Conservation (phyloP, 2,797 vertebrate genomes). For the Xiphorhynchus erythropygius region DNA sequence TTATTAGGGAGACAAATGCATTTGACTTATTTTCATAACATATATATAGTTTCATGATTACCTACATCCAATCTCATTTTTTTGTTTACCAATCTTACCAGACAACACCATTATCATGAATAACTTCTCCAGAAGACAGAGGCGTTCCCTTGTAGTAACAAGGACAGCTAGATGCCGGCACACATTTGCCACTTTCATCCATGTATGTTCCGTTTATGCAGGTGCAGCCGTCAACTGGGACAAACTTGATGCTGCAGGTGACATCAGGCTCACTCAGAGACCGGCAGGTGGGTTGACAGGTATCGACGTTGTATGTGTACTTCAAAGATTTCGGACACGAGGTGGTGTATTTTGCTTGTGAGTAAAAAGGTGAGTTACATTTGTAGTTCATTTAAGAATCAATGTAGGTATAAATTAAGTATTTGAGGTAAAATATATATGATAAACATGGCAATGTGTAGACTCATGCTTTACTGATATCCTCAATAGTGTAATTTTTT, state of each 20-base stretch:
- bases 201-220: conserved; percentile 81
- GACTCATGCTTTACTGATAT: background rate
- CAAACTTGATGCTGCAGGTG: conserved; percentile 80
- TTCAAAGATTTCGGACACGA: conserved; percentile 80
- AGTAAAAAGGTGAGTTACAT: background rate
- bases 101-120: conserved; percentile 77
- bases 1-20: background rate
- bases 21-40: background rate
- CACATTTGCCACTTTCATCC: conserved; percentile 83
- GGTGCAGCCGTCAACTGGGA: conserved; percentile 84
- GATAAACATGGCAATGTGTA: background rate
- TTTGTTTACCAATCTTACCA: conserved; percentile 75
- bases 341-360: conserved; percentile 79
- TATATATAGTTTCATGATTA: background rate
- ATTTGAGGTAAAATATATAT: background rate
- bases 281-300: conserved; percentile 81
- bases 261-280: conserved; percentile 76
- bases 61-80: background rate
- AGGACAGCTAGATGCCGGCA: conserved; percentile 79
- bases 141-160: conserved; percentile 82
- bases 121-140: conserved; percentile 81
- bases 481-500: background rate
- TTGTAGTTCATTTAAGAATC: background rate
- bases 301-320: conserved; percentile 77
- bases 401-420: background rate